These are phyloP conservation scores for Euspilapteryx auroguttella DNA, from an alignment of 2,888 invertebrate genomes.

Conservation along the genomic window DNA sequence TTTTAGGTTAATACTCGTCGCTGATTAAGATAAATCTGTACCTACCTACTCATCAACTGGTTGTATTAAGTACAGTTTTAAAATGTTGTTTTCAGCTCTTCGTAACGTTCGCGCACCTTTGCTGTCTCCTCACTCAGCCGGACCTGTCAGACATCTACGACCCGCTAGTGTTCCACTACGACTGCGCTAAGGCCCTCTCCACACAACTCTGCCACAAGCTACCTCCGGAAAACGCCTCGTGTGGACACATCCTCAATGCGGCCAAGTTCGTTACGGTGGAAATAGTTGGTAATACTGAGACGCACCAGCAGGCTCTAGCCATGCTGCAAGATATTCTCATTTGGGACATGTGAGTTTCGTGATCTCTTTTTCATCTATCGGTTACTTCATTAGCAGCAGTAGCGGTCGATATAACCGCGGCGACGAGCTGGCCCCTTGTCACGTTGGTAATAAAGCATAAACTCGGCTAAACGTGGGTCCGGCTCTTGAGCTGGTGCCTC, in stretches of 20 bases:
- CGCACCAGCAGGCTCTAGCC: constrained; percentile 29
- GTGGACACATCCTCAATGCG: constrained; percentile 38
- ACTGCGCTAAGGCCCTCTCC: constrained; percentile 33
- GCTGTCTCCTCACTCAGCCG: constrained; percentile 54
- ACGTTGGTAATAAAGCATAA: no score
- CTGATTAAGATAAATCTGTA: no score
- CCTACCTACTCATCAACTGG: no score
- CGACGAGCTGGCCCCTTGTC: no score
- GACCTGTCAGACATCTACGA: constrained; percentile 62
- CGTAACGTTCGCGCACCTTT: constrained; percentile 72
- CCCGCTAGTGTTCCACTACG: constrained; percentile 45
- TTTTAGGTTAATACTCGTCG: no score
- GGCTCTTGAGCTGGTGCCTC: no score
- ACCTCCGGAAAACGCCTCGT: constrained; percentile 41
- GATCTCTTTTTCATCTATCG: neutral
- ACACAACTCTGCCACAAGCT: constrained; percentile 35
- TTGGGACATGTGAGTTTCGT: constrained; percentile 29
- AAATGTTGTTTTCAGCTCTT: constrained; percentile 62
- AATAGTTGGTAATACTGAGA: constrained; percentile 23
- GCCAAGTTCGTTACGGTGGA: constrained; percentile 51
- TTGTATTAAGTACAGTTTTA: no score
- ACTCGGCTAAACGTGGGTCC: no score
- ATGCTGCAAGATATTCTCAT: constrained; percentile 51
- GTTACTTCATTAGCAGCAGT: neutral
- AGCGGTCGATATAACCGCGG: no score